phyloP scores from a whole-genome alignment of 2,888 invertebrate genomes.

The Meghimatium bilineatum region DNA sequence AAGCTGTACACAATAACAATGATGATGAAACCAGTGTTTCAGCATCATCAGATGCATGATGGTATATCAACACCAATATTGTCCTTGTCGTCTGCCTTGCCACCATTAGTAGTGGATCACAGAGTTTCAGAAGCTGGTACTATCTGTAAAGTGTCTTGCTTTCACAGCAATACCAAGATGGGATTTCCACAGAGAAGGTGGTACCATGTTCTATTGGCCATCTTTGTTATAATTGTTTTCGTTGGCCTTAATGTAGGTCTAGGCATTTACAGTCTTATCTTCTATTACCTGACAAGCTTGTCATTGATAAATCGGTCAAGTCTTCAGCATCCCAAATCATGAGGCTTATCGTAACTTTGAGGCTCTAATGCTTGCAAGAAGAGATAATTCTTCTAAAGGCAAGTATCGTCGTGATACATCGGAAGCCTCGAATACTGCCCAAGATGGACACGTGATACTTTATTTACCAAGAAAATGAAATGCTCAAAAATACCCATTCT shows the following conservation, averaged over 20 bases:
- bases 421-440: not conserved
- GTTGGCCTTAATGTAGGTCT: constrained; percentile 55
- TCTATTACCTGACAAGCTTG: constrained; percentile 57
- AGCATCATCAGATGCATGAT: not conserved
- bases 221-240: constrained; percentile 53
- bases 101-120: not conserved
- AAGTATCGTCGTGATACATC: constrained; percentile 28
- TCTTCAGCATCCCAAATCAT: constrained; percentile 74
- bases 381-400: constrained; percentile 40
- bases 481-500: constrained; percentile 10
- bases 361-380: constrained; percentile 61
- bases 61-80: constrained; percentile 5
- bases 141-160: not conserved
- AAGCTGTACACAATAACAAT: not conserved
- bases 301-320: constrained; percentile 71
- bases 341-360: constrained; percentile 65
- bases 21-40: constrained; percentile 34
- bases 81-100: not conserved
- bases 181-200: constrained; percentile 30
- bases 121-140: not conserved
- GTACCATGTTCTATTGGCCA: constrained; percentile 52
- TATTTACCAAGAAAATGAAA: constrained; percentile 28
- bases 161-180: not conserved
- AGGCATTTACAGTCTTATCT: constrained; percentile 62
- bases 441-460: not conserved